These are phyloP conservation scores for Coremacera marginata DNA, from an alignment of 2,888 invertebrate genomes.

Conservation along the genomic window DNA sequence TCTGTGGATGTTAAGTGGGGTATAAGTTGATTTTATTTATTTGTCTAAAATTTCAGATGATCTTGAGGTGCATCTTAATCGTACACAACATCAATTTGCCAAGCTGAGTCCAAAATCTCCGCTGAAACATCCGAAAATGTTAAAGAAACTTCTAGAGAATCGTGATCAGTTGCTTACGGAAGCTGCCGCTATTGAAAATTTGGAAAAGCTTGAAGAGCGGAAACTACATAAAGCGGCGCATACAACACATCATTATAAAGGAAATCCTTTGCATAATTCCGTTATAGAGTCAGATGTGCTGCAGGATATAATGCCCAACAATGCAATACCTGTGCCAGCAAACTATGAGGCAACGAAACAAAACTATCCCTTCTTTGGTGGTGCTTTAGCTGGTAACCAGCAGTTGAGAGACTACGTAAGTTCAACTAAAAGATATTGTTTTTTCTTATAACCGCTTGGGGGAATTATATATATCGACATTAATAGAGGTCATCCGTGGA, in stretches of 20 bases:
- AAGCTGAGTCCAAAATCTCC: conserved; percentile 61
- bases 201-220: conserved; percentile 41
- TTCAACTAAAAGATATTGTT: not conserved
- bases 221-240: conserved; percentile 40
- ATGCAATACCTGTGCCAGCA: conserved; percentile 44
- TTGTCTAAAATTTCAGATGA: conserved; percentile 56
- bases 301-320: conserved; percentile 56
- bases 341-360: conserved; percentile 45
- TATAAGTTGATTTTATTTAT: not conserved
- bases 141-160: conserved; percentile 65
- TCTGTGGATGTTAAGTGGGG: conserved; percentile 55
- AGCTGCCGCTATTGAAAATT: conserved; percentile 49
- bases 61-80: conserved; percentile 65
- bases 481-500: too few species aligned
- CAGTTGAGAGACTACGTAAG: conserved; percentile 58
- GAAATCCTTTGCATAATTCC: conserved; percentile 51
- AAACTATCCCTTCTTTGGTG: conserved; percentile 49
- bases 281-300: conserved; percentile 52
- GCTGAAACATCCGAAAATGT: conserved; percentile 68
- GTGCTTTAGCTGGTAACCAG: conserved; percentile 44
- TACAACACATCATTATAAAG: conserved; percentile 49
- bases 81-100: conserved; percentile 66
- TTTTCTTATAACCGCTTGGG: too few species aligned
- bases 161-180: conserved; percentile 59
- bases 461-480: too few species aligned